A percentile compares a stretch with the other conserved stretches of the same genome.
These are phyloP conservation scores for Haliclona indistincta DNA, from an alignment of 37 sponge, comb jelly and placozoan species.

Conservation along the genomic window DNA sequence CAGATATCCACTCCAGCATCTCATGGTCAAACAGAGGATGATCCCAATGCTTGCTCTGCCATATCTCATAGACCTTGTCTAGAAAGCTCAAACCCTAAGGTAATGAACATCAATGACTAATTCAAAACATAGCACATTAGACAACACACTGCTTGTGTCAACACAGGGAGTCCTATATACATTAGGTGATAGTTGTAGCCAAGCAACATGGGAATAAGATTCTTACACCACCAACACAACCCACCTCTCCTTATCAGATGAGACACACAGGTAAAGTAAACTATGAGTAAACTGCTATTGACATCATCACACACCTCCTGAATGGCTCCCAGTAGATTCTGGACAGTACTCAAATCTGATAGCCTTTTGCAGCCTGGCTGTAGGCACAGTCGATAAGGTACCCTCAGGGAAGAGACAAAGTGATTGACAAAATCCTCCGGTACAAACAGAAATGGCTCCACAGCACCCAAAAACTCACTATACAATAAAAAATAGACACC, in stretches of 20 bases:
- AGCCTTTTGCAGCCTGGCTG: neutral
- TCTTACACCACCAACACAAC: too few species aligned
- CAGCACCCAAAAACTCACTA: neutral
- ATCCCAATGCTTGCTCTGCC: constrained; percentile 18
- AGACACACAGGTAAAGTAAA: too few species aligned
- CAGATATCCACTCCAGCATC: constrained; percentile 33
- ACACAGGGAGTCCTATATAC: too few species aligned
- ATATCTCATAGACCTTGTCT: constrained; percentile 37
- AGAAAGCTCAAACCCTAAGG: constrained; percentile 46
- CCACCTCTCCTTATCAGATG: too few species aligned
- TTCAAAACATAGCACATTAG: neutral
- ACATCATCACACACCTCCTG: constrained; percentile 20
- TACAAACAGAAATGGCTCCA: neutral
- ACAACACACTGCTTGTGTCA: too few species aligned
- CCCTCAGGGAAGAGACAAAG: neutral
- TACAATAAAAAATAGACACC: neutral
- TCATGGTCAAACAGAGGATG: constrained; percentile 25
- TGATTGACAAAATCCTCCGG: constrained; percentile 1
- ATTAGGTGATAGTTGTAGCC: too few species aligned
- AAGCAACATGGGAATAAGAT: too few species aligned
- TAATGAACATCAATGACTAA: neutral
- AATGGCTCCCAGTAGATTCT: constrained; percentile 32
- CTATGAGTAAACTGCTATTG: neutral
- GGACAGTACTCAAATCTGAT: neutral
- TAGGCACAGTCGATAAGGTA: neutral